Evolutionary conservation across 2,113 vertebrate genomes (phyloP).

Genomic region (Bufo bufo): DNA sequence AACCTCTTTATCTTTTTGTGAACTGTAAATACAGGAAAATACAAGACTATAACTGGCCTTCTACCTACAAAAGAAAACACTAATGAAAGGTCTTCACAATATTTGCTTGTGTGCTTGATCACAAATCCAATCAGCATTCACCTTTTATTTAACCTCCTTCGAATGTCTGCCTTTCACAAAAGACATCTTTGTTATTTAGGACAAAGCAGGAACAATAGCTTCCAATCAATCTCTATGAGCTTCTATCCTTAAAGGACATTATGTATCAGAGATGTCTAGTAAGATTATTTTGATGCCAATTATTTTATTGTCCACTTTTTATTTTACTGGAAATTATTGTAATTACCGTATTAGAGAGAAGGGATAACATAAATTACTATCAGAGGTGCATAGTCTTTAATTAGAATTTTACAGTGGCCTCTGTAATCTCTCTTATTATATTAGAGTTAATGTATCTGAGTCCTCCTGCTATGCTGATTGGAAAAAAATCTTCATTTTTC

Average conservation of each 20-base stretch:
- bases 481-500: no score
- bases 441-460: background rate
- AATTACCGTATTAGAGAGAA: background rate
- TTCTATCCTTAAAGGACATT: background rate
- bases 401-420: background rate
- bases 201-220: background rate
- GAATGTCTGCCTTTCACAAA: background rate
- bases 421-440: background rate
- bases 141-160: constrained; percentile 1
- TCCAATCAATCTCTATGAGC: constrained; percentile 10
- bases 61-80: background rate
- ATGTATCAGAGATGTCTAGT: background rate
- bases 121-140: constrained; percentile 27
- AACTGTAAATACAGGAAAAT: background rate
- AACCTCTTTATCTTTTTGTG: background rate
- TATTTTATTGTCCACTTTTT: background rate
- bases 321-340: background rate
- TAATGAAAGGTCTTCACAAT: background rate
- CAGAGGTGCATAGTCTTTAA: background rate
- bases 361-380: background rate
- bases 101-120: background rate
- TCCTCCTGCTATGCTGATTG: no score
- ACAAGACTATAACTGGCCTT: background rate
- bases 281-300: background rate
- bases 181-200: constrained; percentile 20